A percentile compares a stretch with the other conserved stretches of the same genome.
These are phyloP conservation scores for Taurulus bubalis DNA, from an alignment of 2,113 vertebrate species.

Conservation along the genomic window DNA sequence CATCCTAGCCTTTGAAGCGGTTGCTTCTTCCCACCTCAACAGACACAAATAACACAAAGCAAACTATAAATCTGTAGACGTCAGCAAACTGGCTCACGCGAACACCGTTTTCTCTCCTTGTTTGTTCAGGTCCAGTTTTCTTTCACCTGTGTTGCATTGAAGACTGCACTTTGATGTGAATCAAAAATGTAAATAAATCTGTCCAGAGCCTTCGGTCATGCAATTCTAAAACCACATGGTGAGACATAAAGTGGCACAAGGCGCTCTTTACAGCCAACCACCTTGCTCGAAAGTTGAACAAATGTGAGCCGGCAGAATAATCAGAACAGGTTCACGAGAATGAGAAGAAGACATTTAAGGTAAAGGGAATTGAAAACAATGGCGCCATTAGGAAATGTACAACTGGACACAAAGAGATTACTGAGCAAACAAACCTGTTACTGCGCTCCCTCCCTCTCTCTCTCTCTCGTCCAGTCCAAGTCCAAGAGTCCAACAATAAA, in stretches of 20 bases:
- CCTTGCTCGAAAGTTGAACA: not conserved
- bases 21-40: not conserved
- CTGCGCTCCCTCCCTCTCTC: conserved; percentile 21
- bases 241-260: conserved; percentile 38
- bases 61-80: not conserved
- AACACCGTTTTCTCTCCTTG: not conserved
- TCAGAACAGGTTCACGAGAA: fast-evolving
- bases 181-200: not conserved
- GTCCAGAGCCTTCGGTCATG: not conserved
- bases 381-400: conserved; percentile 11
- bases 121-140: conserved; percentile 4
- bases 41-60: not conserved
- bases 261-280: not conserved
- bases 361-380: conserved; percentile 51
- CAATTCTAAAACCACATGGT: conserved; percentile 10
- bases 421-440: conserved; percentile 82
- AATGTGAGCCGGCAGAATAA: conserved; percentile 1
- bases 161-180: conserved; percentile 14
- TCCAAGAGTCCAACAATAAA: conserved; percentile 74
- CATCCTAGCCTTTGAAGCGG: not conserved
- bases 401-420: conserved; percentile 57
- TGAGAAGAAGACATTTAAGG: not conserved
- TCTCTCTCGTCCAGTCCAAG: conserved; percentile 54
- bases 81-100: not conserved
- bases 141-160: conserved; percentile 35